Percentiles rank a stretch among this genome's conserved stretches.
These are phyloP conservation scores for Hypsopygia costalis DNA, from an alignment of 2,888 invertebrate species.

Conservation along the genomic window DNA sequence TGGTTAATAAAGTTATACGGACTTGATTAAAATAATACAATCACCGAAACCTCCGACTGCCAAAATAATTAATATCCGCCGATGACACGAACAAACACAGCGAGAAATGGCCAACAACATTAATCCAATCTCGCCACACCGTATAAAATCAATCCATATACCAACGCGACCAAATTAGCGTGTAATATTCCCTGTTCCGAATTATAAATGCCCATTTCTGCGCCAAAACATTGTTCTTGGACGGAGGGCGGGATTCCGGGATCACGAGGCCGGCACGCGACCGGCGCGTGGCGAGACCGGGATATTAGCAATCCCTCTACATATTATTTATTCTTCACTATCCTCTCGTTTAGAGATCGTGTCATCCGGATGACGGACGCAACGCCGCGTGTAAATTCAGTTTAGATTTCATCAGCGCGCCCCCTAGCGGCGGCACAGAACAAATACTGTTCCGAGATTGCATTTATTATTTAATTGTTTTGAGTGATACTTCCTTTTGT, in stretches of 20 bases:
- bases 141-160: constrained; percentile 66
- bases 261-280: constrained; percentile 36
- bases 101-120: neutral
- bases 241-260: constrained; percentile 15
- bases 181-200: constrained; percentile 75
- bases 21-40: no score
- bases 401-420: constrained; percentile 66
- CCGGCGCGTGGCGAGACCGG: constrained; percentile 40
- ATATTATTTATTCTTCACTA: constrained; percentile 68
- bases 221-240: constrained; percentile 43
- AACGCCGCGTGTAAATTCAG: constrained; percentile 59
- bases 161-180: constrained; percentile 74
- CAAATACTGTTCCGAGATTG: constrained; percentile 66
- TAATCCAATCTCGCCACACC: constrained; percentile 48
- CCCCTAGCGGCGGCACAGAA: constrained; percentile 48
- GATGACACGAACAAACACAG: constrained; percentile 6
- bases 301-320: constrained; percentile 39
- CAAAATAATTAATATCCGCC: neutral
- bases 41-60: no score
- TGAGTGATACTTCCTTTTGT: constrained; percentile 53
- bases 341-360: constrained; percentile 66
- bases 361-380: constrained; percentile 51
- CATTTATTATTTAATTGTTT: constrained; percentile 73
- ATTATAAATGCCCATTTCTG: constrained; percentile 66
- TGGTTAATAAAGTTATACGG: no score